Base-by-base conservation (phyloP, 2,113 vertebrate genomes). In the Xiphophorus maculatus region DNA sequence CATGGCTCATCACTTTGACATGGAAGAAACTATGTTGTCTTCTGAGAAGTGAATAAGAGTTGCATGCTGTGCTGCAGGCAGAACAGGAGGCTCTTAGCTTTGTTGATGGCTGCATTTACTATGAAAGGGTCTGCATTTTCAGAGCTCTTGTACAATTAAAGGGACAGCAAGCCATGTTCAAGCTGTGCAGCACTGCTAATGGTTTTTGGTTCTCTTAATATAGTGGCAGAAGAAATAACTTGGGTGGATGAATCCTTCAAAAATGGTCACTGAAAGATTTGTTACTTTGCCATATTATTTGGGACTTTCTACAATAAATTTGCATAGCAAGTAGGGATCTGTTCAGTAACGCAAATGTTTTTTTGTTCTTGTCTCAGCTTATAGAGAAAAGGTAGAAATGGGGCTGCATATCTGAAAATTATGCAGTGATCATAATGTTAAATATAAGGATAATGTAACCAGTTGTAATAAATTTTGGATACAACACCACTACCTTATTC, bases 61-160 rank as follows among this genome's bases (percentile, higher is more conserved):
- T 58, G 60, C 67, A 64, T 66, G 68, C 27, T 77, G 69, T 17
- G 28, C 35, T 70, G 66, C 66, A 78, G 74, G 51, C 51, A 58
- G 51, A 58, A 58, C 51, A 58, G 19, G 60, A 60, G 63, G 81
- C 58, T 3, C 19, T 40, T 40, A 8, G 1, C 33, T 25, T 35
- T 66, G 60, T 42, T 73, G 58, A 17, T 14, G 63, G 19, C 14
- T 19, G 14, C 15, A 63, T 74, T 60, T 37, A 35, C 22, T 3
- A 2, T 19, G 54, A 75, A 72, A 66, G 30, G 5, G 6, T 74
- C 74, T 1, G 37, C 28, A 25, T 69, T 64, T n/a, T 44, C 19
- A 44, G 6, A 51, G 61, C 40, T 54, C 35, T 40, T 32, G 68
- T 29, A 12, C 30, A 44, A 22, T 13, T 37, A 65, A 13, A 29